A percentile compares a stretch with the other conserved stretches of the same genome.
phyloP scores from a whole-genome alignment of 2,888 invertebrate genomes.

The Dicyrtoma fusca region DNA sequence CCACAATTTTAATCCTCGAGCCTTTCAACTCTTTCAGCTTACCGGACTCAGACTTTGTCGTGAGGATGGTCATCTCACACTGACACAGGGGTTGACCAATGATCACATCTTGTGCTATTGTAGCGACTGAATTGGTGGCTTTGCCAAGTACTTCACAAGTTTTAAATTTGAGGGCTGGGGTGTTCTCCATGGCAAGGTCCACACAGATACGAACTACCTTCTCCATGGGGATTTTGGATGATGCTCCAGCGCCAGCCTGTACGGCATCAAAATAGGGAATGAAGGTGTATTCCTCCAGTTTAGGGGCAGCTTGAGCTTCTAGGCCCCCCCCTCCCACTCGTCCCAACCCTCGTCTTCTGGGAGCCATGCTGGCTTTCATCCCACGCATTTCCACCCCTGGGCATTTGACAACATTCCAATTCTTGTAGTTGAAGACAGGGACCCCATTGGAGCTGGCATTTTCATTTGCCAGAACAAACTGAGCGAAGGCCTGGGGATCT shows the following conservation, averaged over 20 bases:
- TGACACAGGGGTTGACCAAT: slow-evolving; percentile 75
- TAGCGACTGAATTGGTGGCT: slow-evolving; percentile 70
- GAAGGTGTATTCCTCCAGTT: slow-evolving; percentile 81
- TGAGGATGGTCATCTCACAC: slow-evolving; percentile 65
- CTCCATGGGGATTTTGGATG: slow-evolving; percentile 58
- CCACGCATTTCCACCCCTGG: slow-evolving; percentile 88
- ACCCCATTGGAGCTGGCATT: slow-evolving; percentile 60
- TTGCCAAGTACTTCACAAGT: slow-evolving; percentile 71
- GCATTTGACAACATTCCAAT: slow-evolving; percentile 73
- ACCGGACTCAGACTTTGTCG: too few relatives aligned
- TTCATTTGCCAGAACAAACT: slow-evolving; percentile 42
- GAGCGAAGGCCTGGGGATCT: slow-evolving; percentile 61
- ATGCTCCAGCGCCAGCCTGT: slow-evolving; percentile 65
- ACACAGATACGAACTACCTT: slow-evolving; percentile 71
- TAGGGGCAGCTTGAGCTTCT: slow-evolving; percentile 75
- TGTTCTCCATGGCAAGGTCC: slow-evolving; percentile 80
- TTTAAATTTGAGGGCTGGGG: slow-evolving; percentile 71
- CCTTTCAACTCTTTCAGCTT: slow-evolving; percentile 59
- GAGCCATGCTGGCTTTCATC: slow-evolving; percentile 88
- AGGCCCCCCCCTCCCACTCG: slow-evolving; percentile 69
- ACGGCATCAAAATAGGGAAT: slow-evolving; percentile 66
- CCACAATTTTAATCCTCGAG: slow-evolving; percentile 62
- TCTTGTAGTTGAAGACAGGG: slow-evolving; percentile 71
- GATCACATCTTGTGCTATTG: slow-evolving; percentile 67
- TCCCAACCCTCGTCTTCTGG: slow-evolving; percentile 71